Percentiles rank a stretch among this genome's conserved stretches.
These are phyloP conservation scores for Cantharis flavilabris DNA, from an alignment of 2,888 invertebrate genomes.

Conservation along the genomic window DNA sequence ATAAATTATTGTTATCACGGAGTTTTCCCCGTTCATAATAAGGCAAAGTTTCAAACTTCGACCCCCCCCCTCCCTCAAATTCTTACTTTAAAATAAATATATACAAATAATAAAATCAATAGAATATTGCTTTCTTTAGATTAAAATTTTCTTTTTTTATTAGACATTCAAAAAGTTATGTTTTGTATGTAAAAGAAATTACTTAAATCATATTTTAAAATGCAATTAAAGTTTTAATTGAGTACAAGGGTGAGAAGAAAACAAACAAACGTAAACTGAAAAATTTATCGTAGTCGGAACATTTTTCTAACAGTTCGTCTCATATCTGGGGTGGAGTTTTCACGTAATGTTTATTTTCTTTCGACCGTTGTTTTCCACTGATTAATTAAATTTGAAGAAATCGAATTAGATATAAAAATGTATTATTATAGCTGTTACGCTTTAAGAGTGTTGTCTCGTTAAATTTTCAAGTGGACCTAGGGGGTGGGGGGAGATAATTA, in stretches of 20 bases:
- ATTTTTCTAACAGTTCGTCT: neutral
- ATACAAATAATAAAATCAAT: too few relatives aligned
- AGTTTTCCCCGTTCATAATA: neutral
- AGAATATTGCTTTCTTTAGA: too few relatives aligned
- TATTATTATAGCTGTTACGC: too few relatives aligned
- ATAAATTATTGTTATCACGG: neutral
- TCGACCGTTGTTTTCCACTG: neutral
- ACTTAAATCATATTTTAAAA: neutral
- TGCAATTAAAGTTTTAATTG: neutral
- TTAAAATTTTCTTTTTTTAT: too few relatives aligned
- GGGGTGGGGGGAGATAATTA: neutral
- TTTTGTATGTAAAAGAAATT: neutral
- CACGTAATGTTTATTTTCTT: neutral
- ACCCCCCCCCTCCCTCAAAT: too few relatives aligned
- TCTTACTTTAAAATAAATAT: too few relatives aligned
- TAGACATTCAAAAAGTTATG: neutral
- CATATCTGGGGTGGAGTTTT: neutral
- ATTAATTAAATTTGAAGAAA: neutral
- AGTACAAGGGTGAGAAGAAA: neutral
- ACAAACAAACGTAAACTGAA: neutral
- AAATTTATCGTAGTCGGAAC: neutral
- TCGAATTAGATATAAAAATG: neutral
- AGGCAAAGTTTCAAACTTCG: neutral
- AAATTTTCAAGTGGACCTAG: neutral
- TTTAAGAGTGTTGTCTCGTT: too few relatives aligned